Evolutionary conservation across 2,113 vertebrate species (phyloP).

Genomic region (Tonatia bakeri): DNA sequence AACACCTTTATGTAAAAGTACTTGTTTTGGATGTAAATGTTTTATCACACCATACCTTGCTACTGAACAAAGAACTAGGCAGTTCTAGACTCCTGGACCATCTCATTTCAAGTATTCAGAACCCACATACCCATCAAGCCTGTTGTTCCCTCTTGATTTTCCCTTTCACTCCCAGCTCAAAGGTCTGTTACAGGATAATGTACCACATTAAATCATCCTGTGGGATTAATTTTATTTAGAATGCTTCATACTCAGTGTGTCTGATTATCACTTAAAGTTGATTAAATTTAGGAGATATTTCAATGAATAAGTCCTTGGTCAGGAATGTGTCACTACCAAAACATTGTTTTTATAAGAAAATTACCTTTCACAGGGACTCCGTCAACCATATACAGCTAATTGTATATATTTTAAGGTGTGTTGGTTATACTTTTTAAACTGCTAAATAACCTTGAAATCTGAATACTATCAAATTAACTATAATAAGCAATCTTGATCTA

Average conservation of each 20-base stretch:
- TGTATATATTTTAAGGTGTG: background rate
- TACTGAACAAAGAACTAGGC: background rate
- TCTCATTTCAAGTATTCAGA: background rate
- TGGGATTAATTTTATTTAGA: conserved; percentile 15
- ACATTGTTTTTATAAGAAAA: background rate
- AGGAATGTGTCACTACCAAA: background rate
- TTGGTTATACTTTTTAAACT: background rate
- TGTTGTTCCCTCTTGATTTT: background rate
- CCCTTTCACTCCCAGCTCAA: background rate
- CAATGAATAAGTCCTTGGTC: background rate
- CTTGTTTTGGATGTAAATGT: conserved; percentile 1
- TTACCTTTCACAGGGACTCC: background rate
- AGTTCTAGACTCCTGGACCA: background rate
- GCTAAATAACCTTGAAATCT: conserved; percentile 23
- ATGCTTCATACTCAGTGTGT: background rate
- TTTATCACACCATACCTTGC: background rate
- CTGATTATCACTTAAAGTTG: conserved; percentile 10
- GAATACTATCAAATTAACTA: conserved; percentile 22
- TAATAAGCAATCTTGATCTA: background rate
- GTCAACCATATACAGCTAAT: background rate
- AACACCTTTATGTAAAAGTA: background rate
- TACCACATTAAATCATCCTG: background rate
- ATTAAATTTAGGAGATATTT: conserved; percentile 3
- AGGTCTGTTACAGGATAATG: background rate
- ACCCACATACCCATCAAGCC: background rate